A percentile compares a stretch with the other conserved stretches of the same genome.
Conservation (phyloP, 2,888 invertebrate species). For the Nomada ruficornis region DNA sequence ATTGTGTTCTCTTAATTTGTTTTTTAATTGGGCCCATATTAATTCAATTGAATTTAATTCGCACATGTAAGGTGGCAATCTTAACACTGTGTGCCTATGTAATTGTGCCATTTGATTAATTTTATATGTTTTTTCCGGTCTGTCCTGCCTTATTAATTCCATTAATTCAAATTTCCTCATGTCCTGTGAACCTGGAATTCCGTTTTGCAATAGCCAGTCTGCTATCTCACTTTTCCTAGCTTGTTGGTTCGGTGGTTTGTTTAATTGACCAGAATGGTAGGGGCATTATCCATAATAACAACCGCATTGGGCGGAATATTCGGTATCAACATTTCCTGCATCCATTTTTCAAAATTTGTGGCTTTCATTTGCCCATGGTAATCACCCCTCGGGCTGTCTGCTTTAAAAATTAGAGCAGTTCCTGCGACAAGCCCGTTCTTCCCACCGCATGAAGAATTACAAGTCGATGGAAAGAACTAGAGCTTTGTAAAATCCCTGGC, state of each 20-base stretch:
- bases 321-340: neutral
- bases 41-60: neutral
- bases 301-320: conserved; percentile 1
- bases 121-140: neutral
- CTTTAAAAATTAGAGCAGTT: neutral
- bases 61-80: neutral
- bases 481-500: neutral
- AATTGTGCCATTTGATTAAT: neutral
- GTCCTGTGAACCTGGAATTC: neutral
- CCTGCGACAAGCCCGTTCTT: neutral
- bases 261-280: neutral
- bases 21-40: neutral
- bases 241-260: neutral
- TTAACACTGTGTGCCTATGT: neutral
- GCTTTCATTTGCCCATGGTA: conserved; percentile 3
- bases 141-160: neutral
- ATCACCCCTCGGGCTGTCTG: neutral
- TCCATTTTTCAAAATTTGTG: conserved; percentile 1
- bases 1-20: neutral
- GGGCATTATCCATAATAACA: neutral
- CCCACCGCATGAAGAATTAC: conserved; percentile 2
- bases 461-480: neutral
- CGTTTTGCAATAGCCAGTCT: neutral
- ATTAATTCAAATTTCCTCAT: conserved; percentile 14
- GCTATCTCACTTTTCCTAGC: neutral